phyloP scores from a whole-genome alignment of 2,797 vertebrate genomes.

The Chaenodraco wilsoni region DNA sequence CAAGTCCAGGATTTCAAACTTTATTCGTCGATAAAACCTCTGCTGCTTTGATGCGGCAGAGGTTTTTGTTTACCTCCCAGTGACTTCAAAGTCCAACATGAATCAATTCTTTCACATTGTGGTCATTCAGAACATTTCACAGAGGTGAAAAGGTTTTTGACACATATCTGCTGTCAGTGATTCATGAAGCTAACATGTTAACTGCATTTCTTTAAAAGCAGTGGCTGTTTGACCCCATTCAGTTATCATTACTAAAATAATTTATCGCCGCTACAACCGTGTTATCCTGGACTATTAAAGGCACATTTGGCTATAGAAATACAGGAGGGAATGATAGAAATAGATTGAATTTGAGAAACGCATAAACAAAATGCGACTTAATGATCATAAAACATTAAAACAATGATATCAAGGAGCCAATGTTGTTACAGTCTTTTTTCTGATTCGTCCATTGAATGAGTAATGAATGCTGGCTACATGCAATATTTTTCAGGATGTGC shows the following conservation, averaged over 20 bases:
- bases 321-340: slow-evolving; percentile 16
- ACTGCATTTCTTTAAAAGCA: not conserved
- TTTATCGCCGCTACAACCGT: slow-evolving; percentile 13
- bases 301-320: slow-evolving; percentile 64
- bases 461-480: not conserved
- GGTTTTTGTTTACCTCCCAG: not conserved
- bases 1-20: slow-evolving; percentile 74
- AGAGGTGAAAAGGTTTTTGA: slow-evolving; percentile 31
- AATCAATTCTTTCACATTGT: slow-evolving; percentile 24
- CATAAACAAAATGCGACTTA: not conserved
- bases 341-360: not conserved
- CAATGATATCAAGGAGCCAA: not conserved
- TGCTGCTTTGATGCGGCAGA: slow-evolving; percentile 14
- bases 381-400: slow-evolving; percentile 1
- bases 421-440: not conserved
- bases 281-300: slow-evolving; percentile 74
- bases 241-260: slow-evolving; percentile 11
- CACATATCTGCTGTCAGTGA: slow-evolving; percentile 27
- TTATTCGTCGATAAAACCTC: not conserved
- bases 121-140: slow-evolving; percentile 37
- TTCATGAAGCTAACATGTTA: slow-evolving; percentile 29
- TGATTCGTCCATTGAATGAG: slow-evolving; percentile 3
- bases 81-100: slow-evolving; percentile 28
- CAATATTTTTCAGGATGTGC: not conserved
- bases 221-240: slow-evolving; percentile 33